Evolutionary conservation across 2,888 invertebrate genomes (phyloP), one percentile per base, ranked within the genome.

Genomic region (Drosophila pseudotakahashii): DNA sequence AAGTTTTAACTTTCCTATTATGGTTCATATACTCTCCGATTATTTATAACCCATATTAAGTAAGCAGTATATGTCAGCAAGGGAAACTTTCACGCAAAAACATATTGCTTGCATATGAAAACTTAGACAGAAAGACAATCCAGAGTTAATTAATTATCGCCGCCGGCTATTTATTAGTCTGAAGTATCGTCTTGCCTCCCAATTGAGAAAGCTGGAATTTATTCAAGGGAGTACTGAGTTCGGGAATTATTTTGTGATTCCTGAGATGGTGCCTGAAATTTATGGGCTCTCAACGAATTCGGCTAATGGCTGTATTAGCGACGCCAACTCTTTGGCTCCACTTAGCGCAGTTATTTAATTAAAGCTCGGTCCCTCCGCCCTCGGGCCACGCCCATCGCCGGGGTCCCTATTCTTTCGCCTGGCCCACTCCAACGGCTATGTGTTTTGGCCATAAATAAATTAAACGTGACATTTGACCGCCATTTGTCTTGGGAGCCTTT

Each of bases 381-480:
- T 44, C 10, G 9, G 41, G 10, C 47, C 45, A 64, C 69, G 50
- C 73, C 68, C 67, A 13, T 32, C 51, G 26, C 3, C 23, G 3
- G 14, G 7, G 34, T 26, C 36, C 36, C 16, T 39, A 16, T 30
- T 36, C 41, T 41, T 52, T 45, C 34, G 9, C 16, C 30, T 11
- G 23, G 10, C 53, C 54, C 30, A 23, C 19, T 45, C 30, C 55
- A 13, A 47, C 30, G 41, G 51, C 58, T 47, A 57, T 69, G 45
- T 68, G 50, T 53, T 69, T 32, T 64, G 64, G 47, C 69, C 87
- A 76, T 86, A 78, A 82, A 86, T 86, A 83, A 86, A 82, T 86
- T 82, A 83, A 83, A 86, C 84, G 87, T 78, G 82, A 83, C 82
- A 86, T 75, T 78, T 82, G 82, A 86, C 87, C 87, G 87, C 84